phyloP scores from a whole-genome alignment of 1,140 invertebrate genomes.

The Bombus sibiricus region DNA sequence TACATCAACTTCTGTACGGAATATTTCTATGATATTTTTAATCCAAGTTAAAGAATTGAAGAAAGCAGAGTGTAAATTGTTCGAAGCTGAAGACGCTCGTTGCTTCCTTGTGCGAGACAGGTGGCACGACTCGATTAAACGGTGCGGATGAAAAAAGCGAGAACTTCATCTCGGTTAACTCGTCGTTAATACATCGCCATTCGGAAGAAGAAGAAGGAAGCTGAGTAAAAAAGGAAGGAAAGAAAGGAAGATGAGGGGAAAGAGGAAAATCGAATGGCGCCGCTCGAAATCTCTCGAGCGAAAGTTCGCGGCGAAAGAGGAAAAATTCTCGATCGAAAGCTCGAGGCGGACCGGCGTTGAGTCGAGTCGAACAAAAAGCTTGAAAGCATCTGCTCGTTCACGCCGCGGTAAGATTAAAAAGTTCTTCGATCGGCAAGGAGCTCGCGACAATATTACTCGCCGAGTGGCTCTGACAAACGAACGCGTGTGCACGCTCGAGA shows the following conservation, averaged over 20 bases:
- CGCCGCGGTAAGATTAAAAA: slow-evolving; percentile 63
- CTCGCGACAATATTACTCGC: slow-evolving; percentile 56
- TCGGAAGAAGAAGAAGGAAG: neutral
- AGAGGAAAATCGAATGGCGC: neutral
- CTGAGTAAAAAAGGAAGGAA: neutral
- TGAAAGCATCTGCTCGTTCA: slow-evolving; percentile 63
- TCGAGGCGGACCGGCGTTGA: neutral
- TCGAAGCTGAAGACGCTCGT: neutral
- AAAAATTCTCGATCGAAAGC: slow-evolving; percentile 32
- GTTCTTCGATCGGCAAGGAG: slow-evolving; percentile 42
- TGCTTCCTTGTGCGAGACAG: neutral
- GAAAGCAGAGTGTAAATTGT: neutral
- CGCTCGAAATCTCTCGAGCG: slow-evolving; percentile 31
- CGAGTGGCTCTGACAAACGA: slow-evolving; percentile 28
- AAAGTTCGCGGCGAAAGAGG: slow-evolving; percentile 29
- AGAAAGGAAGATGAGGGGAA: no score
- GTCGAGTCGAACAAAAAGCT: slow-evolving; percentile 27
- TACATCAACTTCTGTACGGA: neutral
- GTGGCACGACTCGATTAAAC: neutral
- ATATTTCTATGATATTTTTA: neutral
- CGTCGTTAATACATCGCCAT: slow-evolving; percentile 17
- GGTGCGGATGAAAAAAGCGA: neutral
- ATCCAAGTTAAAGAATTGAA: neutral
- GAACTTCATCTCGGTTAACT: slow-evolving; percentile 20
- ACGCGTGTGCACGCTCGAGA: neutral